Evolutionary conservation across 2,113 vertebrate genomes (phyloP), one percentile per base, ranked within the genome.

Genomic region (Montifringilla adamsi): DNA sequence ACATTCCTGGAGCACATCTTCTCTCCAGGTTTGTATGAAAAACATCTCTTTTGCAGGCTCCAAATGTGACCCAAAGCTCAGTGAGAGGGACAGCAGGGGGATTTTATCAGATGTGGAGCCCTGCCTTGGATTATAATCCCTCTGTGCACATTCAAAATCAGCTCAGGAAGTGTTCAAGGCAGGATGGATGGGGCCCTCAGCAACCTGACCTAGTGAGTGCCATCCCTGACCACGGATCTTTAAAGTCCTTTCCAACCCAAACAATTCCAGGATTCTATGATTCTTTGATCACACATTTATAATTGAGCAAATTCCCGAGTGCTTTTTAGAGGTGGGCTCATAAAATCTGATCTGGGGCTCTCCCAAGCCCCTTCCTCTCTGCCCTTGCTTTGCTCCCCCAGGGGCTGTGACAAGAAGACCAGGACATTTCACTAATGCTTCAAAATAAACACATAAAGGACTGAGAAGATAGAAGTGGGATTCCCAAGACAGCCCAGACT

Each of bases 1-100:
- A 10, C 0, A 0, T 23, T 72, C 52, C 39, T 47, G 41, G 15
- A 90, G 11, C 31, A 69, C 1, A 0, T 17, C 20, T 69, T 81
- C 47, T 84, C 30, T 22, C 33, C 41, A 18, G 23, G 39, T 84
- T 68, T 33, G 3, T 22, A 11, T 37, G 56, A 37, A 68, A 72
- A 80, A 1, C 10, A 11, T 35, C 17, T 70, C 28, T 28, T 53
- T 53, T 67, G 43, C 39, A 87, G 56, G 22, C 11, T 87, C 43
- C 41, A 79, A 47, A 18, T 20, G 46, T 52, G 31, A 13, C 41
- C 44, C 26, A 76, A 68, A 87, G 15, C 63, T 80, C 8, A 1
- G 22, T n/a, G 39, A 64, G 39, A 76, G 58, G 35, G 43, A 19
- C 8, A 43, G 22, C 47, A 50, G 20, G 11, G 6, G 17, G 3